Evolutionary conservation across 2,797 vertebrate genomes (phyloP).

Genomic region (Pitangus sulphuratus): DNA sequence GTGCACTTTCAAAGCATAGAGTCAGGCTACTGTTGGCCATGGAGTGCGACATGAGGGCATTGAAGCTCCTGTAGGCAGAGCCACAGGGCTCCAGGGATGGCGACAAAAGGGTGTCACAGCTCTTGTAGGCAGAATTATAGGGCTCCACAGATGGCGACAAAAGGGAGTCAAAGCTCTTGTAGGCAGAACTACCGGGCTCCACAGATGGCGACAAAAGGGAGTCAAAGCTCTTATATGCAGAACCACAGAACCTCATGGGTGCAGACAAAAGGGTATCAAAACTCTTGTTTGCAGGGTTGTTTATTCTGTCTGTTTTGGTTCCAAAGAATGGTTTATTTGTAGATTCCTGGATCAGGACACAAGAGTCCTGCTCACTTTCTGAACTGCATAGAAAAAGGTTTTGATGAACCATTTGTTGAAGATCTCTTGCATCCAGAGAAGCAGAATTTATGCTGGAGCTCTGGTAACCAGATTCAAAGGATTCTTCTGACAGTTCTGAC

Average conservation of each 20-base stretch:
- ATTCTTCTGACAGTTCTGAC: conserved; percentile 6
- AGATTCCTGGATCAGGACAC: background rate
- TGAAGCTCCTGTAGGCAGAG: conserved; percentile 62
- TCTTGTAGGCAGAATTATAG: conserved; percentile 22
- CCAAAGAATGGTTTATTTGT: background rate
- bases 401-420: background rate
- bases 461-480: conserved; percentile 48
- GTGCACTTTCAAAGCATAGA: background rate
- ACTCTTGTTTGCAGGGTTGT: background rate
- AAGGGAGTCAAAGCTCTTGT: conserved; percentile 4
- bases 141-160: background rate
- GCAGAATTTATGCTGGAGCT: conserved; percentile 23
- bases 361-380: background rate
- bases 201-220: background rate
- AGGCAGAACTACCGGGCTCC: background rate
- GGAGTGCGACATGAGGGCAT: background rate
- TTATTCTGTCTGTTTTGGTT: background rate
- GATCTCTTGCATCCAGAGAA: background rate
- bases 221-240: conserved; percentile 47
- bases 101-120: background rate
- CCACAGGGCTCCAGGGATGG: background rate
- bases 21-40: background rate
- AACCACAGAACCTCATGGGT: background rate
- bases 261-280: background rate
- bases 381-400: background rate